These are phyloP conservation scores for Patella depressa DNA, from an alignment of 2,888 invertebrate species.

Conservation along the genomic window DNA sequence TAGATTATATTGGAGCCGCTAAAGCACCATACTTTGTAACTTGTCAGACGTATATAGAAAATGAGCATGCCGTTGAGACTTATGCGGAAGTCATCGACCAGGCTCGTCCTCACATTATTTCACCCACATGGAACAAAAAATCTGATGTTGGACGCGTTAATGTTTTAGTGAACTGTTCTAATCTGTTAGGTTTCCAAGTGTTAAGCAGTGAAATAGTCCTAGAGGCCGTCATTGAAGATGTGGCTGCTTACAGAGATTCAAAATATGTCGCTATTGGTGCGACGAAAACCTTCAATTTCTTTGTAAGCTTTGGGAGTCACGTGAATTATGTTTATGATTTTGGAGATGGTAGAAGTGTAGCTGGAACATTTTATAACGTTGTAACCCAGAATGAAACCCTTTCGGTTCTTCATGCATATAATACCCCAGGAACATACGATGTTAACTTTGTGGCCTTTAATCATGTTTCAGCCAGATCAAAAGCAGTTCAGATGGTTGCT, in stretches of 20 bases:
- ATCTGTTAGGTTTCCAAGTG: constrained; percentile 37
- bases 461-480: constrained; percentile 31
- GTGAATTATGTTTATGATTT: constrained; percentile 38
- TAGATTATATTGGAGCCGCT: constrained; percentile 26
- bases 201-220: constrained; percentile 38
- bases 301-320: constrained; percentile 38
- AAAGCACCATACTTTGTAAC: constrained; percentile 39
- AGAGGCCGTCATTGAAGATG: constrained; percentile 37
- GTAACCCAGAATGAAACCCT: constrained; percentile 30
- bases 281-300: constrained; percentile 33
- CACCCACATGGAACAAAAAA: constrained; percentile 17
- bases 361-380: constrained; percentile 25
- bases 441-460: constrained; percentile 40
- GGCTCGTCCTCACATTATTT: neutral
- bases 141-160: constrained; percentile 34
- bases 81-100: constrained; percentile 14
- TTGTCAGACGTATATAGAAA: constrained; percentile 18
- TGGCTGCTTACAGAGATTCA: constrained; percentile 30
- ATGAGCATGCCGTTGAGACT: neutral
- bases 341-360: constrained; percentile 32
- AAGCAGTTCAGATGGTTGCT: constrained; percentile 32
- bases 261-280: constrained; percentile 34
- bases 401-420: constrained; percentile 32
- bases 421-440: constrained; percentile 38
- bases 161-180: constrained; percentile 44